Conservation (phyloP, 2,113 vertebrate genomes). For the Oophaga pumilio region DNA sequence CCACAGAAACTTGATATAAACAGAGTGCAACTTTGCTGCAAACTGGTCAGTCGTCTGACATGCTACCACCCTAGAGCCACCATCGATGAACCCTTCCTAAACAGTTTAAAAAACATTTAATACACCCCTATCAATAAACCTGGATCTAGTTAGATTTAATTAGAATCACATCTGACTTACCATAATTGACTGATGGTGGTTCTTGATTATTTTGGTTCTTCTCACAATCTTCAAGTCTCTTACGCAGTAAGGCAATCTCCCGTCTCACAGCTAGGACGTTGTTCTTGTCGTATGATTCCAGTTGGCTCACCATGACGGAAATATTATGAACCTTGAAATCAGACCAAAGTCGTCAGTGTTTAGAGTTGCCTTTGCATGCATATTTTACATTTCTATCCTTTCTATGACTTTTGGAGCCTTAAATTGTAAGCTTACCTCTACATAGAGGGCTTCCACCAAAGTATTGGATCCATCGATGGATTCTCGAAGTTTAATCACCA, state of each 20-base stretch:
- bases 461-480: constrained; percentile 64
- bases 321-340: constrained; percentile 71
- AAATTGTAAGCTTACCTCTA: constrained; percentile 62
- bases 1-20: no score
- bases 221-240: constrained; percentile 73
- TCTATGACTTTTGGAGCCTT: background rate
- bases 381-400: background rate
- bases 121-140: no score
- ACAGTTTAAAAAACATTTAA: no score
- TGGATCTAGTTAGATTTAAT: no score
- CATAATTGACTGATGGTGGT: constrained; percentile 11
- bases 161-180: background rate
- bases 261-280: constrained; percentile 71
- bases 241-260: constrained; percentile 72
- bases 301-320: constrained; percentile 70
- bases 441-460: constrained; percentile 63
- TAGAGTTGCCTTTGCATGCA: background rate
- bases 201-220: background rate
- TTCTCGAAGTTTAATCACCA: constrained; percentile 68
- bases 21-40: no score
- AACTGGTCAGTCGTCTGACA: no score
- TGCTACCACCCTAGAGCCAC: no score
- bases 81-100: no score
- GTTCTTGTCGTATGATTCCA: constrained; percentile 73
- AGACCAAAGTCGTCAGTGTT: background rate